Conservation (phyloP, 2,113 vertebrate species). For the Epinephelus lanceolatus region DNA sequence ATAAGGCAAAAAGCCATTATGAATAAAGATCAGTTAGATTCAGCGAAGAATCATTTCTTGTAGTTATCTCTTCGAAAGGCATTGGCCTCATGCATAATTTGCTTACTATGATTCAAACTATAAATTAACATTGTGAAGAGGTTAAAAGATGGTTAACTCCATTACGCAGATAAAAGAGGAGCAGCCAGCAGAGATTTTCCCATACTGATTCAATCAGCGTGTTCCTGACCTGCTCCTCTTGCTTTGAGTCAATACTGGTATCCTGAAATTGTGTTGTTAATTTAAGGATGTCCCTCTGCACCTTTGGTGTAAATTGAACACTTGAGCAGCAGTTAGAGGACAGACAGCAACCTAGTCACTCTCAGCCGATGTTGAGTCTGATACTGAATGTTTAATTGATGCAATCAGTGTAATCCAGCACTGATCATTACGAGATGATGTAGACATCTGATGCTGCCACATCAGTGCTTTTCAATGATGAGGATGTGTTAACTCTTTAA, state of each 20-base stretch:
- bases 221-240: not conserved
- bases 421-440: conserved; percentile 9
- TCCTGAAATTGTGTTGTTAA: not conserved
- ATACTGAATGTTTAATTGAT: conserved; percentile 11
- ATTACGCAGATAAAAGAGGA: not conserved
- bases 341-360: not conserved
- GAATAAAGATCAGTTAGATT: conserved; percentile 7
- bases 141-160: not conserved
- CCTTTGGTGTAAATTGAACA: not conserved
- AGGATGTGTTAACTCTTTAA: too few species aligned
- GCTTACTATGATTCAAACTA: not conserved
- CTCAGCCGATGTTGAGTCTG: not conserved
- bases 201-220: not conserved
- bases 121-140: not conserved
- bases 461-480: not conserved
- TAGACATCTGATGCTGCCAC: conserved; percentile 15
- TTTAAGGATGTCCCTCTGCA: too few species aligned
- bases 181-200: not conserved
- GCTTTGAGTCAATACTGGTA: conserved; percentile 2
- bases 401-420: conserved; percentile 14
- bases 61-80: not conserved
- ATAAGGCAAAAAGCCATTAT: conserved; percentile 10
- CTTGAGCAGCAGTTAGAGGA: conserved; percentile 4
- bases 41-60: not conserved
- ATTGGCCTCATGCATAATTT: not conserved